A percentile compares a stretch with the other conserved stretches of the same genome.
Conservation (phyloP, 2,797 vertebrate genomes). For the Petrocephalus schoutedeni region DNA sequence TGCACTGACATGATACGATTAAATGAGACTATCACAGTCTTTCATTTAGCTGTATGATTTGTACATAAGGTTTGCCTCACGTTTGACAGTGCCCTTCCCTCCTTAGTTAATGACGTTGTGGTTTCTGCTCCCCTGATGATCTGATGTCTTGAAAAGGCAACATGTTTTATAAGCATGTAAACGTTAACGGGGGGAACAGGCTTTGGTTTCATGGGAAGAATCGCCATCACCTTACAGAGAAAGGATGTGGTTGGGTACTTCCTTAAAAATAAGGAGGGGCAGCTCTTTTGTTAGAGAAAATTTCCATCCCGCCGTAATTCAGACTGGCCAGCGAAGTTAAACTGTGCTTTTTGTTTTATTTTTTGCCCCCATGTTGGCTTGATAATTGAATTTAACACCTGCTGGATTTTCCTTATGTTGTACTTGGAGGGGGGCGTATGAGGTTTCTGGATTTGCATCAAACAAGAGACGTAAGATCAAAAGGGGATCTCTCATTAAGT, state of each 20-base stretch:
- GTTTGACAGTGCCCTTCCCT: neutral
- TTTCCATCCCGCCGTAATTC: conserved; percentile 20
- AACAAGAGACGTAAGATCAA: conserved; percentile 25
- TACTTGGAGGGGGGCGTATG: neutral
- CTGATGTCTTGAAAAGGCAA: neutral
- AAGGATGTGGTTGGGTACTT: neutral
- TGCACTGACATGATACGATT: neutral
- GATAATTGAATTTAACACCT: conserved; percentile 31
- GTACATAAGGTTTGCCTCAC: neutral
- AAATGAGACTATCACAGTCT: neutral
- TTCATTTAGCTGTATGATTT: neutral
- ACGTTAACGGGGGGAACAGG: neutral
- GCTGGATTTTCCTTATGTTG: neutral
- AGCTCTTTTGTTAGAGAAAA: conserved; percentile 7
- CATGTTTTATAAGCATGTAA: neutral
- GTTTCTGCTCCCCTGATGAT: neutral
- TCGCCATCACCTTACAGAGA: neutral
- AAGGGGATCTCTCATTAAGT: conserved; percentile 19
- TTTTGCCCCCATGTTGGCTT: conserved; percentile 20
- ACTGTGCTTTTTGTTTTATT: conserved; percentile 7
- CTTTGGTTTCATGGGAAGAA: neutral
- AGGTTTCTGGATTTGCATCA: neutral
- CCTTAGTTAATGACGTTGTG: neutral
- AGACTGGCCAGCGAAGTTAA: neutral
- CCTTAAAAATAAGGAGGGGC: neutral